Percentiles rank a stretch among this genome's conserved stretches.
Evolutionary conservation across 2,113 vertebrate genomes (phyloP).

Genomic region (Gallinago paraguaiae): DNA sequence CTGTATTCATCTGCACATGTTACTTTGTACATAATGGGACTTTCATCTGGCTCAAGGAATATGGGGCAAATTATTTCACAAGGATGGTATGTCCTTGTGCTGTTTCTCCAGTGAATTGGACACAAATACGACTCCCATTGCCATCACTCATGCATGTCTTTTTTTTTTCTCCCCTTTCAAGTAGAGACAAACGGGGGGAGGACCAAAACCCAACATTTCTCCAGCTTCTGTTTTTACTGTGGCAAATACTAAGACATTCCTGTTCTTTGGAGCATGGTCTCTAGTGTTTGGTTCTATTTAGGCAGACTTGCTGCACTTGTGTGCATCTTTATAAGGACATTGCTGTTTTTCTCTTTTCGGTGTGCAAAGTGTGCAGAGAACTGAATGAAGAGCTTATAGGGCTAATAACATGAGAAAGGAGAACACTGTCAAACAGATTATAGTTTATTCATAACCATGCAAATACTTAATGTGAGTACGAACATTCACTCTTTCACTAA

Average conservation of each 20-base stretch:
- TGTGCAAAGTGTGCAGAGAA: background rate
- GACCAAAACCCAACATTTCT: background rate
- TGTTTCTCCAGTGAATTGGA: slow-evolving; percentile 18
- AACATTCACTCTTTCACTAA: background rate
- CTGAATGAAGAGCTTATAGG: background rate
- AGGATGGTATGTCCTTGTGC: slow-evolving; percentile 37
- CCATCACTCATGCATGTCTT: slow-evolving; percentile 1
- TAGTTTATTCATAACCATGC: background rate
- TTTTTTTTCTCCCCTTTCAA: background rate
- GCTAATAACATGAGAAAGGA: background rate
- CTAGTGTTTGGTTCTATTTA: background rate
- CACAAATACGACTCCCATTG: slow-evolving; percentile 36
- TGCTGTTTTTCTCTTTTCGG: background rate
- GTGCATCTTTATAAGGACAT: background rate
- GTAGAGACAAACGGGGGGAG: background rate
- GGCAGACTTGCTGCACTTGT: background rate
- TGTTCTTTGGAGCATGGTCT: background rate
- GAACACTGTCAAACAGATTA: background rate
- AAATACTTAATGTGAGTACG: background rate
- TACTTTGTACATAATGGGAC: slow-evolving; percentile 22
- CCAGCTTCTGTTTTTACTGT: background rate
- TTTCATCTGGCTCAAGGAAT: slow-evolving; percentile 41
- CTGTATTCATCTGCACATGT: slow-evolving; percentile 16
- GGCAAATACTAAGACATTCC: background rate
- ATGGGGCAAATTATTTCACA: slow-evolving; percentile 34